Percentiles rank a stretch among this genome's conserved stretches.
Conservation (phyloP, 2,888 invertebrate genomes). For the Cheiracanthium punctorium region DNA sequence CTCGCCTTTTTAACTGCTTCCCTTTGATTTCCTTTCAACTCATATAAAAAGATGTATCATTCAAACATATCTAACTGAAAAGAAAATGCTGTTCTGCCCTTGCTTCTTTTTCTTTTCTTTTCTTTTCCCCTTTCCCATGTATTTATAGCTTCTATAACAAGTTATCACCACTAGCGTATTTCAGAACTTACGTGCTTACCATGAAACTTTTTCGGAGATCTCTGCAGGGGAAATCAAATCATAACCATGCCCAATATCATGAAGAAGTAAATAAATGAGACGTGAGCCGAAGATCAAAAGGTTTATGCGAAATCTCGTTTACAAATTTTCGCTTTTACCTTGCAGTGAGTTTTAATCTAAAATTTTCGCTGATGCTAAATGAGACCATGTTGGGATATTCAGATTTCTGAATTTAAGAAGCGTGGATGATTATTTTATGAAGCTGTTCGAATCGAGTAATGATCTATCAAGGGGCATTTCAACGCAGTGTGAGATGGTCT, state of each 20-base stretch:
- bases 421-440: too few species aligned
- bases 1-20: neutral
- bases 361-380: too few species aligned
- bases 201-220: neutral
- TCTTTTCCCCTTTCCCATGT: too few species aligned
- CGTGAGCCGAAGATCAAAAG: neutral
- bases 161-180: neutral
- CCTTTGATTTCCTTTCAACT: neutral
- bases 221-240: neutral
- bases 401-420: too few species aligned
- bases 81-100: neutral
- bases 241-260: neutral
- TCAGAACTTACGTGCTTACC: neutral
- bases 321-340: neutral
- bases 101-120: too few species aligned
- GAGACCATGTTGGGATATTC: too few species aligned
- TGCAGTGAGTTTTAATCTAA: neutral
- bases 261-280: neutral
- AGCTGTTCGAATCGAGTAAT: too few species aligned
- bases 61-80: neutral
- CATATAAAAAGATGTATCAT: neutral
- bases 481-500: too few species aligned
- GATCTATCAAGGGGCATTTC: too few species aligned
- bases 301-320: neutral
- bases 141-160: neutral